Conservation (phyloP, 2,797 vertebrate genomes). For the Pelodytes ibericus region DNA sequence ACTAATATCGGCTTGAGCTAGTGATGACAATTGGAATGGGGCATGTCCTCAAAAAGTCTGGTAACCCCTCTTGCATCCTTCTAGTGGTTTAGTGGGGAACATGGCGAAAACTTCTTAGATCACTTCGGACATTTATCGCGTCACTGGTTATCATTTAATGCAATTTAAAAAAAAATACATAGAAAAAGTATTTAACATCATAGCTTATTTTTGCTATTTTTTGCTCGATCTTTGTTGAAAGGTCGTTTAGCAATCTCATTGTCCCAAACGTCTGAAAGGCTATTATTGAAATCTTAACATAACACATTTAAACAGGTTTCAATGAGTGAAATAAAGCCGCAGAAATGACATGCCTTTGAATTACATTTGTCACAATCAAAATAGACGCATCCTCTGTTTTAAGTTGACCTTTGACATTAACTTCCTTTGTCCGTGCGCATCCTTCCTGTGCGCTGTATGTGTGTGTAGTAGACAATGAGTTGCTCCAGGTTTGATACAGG, state of each 20-base stretch:
- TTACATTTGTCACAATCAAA: conserved; percentile 40
- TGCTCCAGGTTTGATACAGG: too few species aligned
- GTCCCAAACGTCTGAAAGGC: background rate
- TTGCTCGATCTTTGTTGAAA: background rate
- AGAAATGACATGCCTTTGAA: conserved; percentile 11
- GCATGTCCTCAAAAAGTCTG: too few species aligned
- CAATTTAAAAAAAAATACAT: background rate
- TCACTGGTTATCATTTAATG: too few species aligned
- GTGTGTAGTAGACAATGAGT: too few species aligned
- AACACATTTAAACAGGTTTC: conserved; percentile 5
- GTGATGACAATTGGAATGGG: too few species aligned
- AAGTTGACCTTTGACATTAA: conserved; percentile 39
- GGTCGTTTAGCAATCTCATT: background rate
- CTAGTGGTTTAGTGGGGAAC: too few species aligned
- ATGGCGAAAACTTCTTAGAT: too few species aligned
- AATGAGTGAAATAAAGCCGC: background rate
- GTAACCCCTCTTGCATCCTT: too few species aligned
- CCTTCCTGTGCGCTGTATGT: too few species aligned
- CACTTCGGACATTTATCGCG: too few species aligned
- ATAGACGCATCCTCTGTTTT: conserved; percentile 51
- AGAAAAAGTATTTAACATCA: background rate
- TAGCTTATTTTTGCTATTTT: background rate
- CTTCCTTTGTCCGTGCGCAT: conserved; percentile 44
- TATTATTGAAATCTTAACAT: background rate
- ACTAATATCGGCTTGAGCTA: too few species aligned